Base-by-base conservation (phyloP, 2,888 invertebrate genomes). In the Orthosia gracilis region DNA sequence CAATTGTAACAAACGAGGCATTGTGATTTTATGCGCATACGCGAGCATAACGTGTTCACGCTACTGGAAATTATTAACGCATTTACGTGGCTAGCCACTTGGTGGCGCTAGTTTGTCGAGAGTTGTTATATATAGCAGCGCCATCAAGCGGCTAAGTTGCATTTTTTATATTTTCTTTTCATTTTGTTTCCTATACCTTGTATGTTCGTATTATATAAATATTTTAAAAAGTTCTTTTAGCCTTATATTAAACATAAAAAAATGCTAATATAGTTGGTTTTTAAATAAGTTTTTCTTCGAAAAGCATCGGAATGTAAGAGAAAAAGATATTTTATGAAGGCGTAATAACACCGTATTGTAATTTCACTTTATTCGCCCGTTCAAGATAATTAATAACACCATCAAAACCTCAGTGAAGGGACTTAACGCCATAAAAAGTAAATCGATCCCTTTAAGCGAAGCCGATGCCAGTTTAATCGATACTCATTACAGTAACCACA, bases 101-200 rank as follows among this genome's bases (percentile, higher is more conserved):
- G 92, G 88, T 89, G 92, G 93, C 92, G 91, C 85, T 91, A 82
- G 72, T 78, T 67, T 75, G 15, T 73, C 76, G 63, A 50, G 23
- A 40, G 17, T 15, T 21, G 4, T 62, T 0, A 45, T 45, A 61
- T 15, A 61, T 17, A 21, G 7, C 45, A 61, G 59, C 61, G 61
- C 45, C n/a, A 21, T 45, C 21, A 15, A 13, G 45, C 21, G 45
- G 61, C 9, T 0, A 21, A 9, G 3, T 21, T 45, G 1, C 23
- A 9, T 17, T 17, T 13, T 63, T 47, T 1, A 0, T 18, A 9
- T 18, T 21, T 61, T 5, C 5, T 67, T 62, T 1, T 3, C 2
- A 1, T 1, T 31, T 7, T 3, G 1, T 13, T 15, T 13, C 4
- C 13, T 55, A 23, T 17, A 7, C 1, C n/a, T 23, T 15, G n/a